Base-by-base conservation (phyloP, 2,888 invertebrate genomes). In the Zootermopsis nevadensis region DNA sequence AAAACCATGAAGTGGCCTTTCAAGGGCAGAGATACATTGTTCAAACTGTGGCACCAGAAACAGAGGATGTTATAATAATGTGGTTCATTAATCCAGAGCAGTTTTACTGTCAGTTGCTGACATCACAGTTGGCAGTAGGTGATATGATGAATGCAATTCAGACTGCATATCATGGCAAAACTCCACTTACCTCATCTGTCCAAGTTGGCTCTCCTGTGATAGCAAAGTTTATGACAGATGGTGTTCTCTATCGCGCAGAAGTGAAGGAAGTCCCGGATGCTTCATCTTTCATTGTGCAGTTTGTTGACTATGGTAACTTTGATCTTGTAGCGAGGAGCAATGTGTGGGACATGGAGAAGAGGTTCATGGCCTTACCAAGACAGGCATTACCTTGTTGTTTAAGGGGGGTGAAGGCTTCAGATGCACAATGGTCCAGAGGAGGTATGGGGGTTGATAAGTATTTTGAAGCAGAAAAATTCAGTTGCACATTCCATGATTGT, bases 71-170 rank as follows among this genome's bases (percentile, higher is more conserved):
- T 0, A 90, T 91, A 2, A 91, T 96, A 66, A 93, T 94, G 2
- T 96, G 96, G 95, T 95, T 95, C 87, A 92, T 93, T 82, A 94
- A 94, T 84, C 96, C 96, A 0, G 92, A 93, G 84, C 92, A 93
- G 86, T 96, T 96, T 89, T 95, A 93, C 89, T 92, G 93, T 0
- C 94, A 94, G 86, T 89, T 92, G 30, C 87, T 91, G 77, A 91
- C 0, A 7, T 86, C 85, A 35, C 86, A 90, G 86, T 87, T 89
- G 0, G 92, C 93, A 86, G 95, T 95, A 88, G 91, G 93, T 27
- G 89, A 90, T 4, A 92, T 95, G 91, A 94, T 96, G 94, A 91
- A 93, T 84, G 92, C 93, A 80, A 94, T 96, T 86, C 95, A 95
- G 77, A 90, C 91, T 72, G 89, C 92, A 35, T 96, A 96, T 87